Percentiles rank a stretch among this genome's conserved stretches.
These are phyloP conservation scores for Hypercompe scribonia DNA, from an alignment of 2,888 invertebrate genomes.

Conservation along the genomic window DNA sequence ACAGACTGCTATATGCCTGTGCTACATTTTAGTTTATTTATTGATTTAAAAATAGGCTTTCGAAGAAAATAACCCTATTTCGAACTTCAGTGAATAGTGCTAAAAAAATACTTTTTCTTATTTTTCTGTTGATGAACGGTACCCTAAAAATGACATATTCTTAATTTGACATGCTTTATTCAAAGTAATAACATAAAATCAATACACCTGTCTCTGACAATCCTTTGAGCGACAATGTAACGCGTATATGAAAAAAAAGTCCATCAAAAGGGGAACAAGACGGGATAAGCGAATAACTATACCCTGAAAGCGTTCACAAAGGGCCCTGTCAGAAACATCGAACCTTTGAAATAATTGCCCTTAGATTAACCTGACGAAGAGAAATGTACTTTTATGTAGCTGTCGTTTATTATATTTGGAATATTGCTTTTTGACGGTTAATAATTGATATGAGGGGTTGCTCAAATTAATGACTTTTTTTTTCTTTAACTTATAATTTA, in stretches of 20 bases:
- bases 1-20: too few species aligned
- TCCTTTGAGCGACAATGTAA: conserved; percentile 46
- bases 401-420: conserved; percentile 47
- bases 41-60: too few species aligned
- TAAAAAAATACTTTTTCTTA: neutral
- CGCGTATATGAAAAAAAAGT: conserved; percentile 41
- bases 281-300: conserved; percentile 43
- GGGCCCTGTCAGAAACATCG: conserved; percentile 51
- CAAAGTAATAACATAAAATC: conserved; percentile 42
- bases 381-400: conserved; percentile 43
- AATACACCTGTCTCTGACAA: conserved; percentile 42
- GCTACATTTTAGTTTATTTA: too few species aligned
- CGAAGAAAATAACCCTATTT: too few species aligned
- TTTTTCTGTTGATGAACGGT: neutral
- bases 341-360: conserved; percentile 55
- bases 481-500: too few species aligned
- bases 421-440: conserved; percentile 34
- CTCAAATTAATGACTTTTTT: conserved; percentile 1
- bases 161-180: conserved; percentile 15
- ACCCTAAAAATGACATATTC: neutral
- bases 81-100: neutral
- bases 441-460: conserved; percentile 23
- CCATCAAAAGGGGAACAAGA: conserved; percentile 27
- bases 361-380: conserved; percentile 52
- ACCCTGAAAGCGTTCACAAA: conserved; percentile 44